Base-by-base conservation (phyloP, 2,113 vertebrate genomes). In the Serinus canaria region DNA sequence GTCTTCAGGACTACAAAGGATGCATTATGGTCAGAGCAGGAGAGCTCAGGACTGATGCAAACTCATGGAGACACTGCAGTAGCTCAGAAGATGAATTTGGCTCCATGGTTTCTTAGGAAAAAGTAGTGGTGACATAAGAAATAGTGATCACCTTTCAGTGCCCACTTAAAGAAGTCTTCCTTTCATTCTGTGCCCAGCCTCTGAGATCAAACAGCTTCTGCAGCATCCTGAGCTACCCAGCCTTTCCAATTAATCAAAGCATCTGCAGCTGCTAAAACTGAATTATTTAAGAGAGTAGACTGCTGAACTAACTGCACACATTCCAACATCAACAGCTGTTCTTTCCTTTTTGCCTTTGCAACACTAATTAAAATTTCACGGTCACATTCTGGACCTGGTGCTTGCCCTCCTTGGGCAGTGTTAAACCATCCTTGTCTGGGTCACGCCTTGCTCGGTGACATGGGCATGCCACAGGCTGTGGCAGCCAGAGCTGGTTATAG, bases 261-360 rank as follows among this genome's bases (percentile, higher is more conserved):
- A 93, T 95, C 91, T 91, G 87, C 95, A 95, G 84, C 94, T 95
- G 84, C 94, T 94, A 30, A 88, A 73, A 16, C 84, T 91, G 94
- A 95, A 96, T 96, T 92, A 94, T 96, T 95, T 76, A 94, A 76
- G 81, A 91, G 87, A 83, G 78, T 12, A 93, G 80, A 28, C 41
- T 87, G 78, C 87, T 81, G 91, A 81, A 83, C 83, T 66, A 74
- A 69, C 49, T 76, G 58, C 49, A 8, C 10, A 52, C 37, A 21
- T 33, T 90, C 56, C 19, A 56, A 15, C 77, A 91, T n/a, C 84
- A 87, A 37, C 93, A 95, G 90, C 83, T 93, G 70, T 83, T 90
- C 74, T 69, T n/a, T 39, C 31, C 39, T 80, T 52, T 90, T 73
- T 90, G 87, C 56, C 43, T 92, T 67, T 80, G 63, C 75, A 73